Percentiles rank a stretch among this genome's conserved stretches.
These are phyloP conservation scores for Petroica traversi DNA, from an alignment of 2,113 vertebrate genomes.

Conservation along the genomic window DNA sequence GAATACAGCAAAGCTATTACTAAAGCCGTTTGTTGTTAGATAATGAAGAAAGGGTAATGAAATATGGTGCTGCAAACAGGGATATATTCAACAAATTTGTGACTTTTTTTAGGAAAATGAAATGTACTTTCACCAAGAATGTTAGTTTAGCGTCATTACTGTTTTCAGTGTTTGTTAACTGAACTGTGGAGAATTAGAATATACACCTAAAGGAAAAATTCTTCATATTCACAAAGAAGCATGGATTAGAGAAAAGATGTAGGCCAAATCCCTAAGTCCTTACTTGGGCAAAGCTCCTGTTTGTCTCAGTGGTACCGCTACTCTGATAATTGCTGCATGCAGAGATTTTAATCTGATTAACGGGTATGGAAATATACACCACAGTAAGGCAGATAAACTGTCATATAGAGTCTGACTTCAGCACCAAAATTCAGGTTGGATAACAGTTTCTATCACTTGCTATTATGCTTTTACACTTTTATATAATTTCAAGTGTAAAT, in stretches of 20 bases:
- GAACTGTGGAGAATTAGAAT: background rate
- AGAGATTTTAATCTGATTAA: constrained; percentile 4
- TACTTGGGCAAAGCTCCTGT: background rate
- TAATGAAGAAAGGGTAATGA: background rate
- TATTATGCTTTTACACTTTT: background rate
- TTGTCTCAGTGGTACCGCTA: background rate
- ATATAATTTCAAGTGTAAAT: background rate
- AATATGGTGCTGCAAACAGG: background rate
- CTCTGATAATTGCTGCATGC: background rate
- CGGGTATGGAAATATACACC: background rate
- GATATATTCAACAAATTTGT: background rate
- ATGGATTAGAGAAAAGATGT: background rate
- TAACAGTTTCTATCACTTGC: background rate
- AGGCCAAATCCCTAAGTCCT: background rate
- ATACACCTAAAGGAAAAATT: background rate
- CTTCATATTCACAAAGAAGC: background rate
- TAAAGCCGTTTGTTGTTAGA: background rate
- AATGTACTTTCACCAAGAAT: background rate
- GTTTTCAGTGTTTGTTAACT: background rate
- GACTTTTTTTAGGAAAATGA: background rate
- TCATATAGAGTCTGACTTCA: background rate
- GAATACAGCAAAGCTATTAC: background rate
- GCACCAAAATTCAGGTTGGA: background rate
- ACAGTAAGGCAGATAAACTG: background rate
- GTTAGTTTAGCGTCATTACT: background rate